A percentile compares a stretch with the other conserved stretches of the same genome.
phyloP scores from a whole-genome alignment of 2,797 vertebrate species.

The Pagetopsis macropterus region DNA sequence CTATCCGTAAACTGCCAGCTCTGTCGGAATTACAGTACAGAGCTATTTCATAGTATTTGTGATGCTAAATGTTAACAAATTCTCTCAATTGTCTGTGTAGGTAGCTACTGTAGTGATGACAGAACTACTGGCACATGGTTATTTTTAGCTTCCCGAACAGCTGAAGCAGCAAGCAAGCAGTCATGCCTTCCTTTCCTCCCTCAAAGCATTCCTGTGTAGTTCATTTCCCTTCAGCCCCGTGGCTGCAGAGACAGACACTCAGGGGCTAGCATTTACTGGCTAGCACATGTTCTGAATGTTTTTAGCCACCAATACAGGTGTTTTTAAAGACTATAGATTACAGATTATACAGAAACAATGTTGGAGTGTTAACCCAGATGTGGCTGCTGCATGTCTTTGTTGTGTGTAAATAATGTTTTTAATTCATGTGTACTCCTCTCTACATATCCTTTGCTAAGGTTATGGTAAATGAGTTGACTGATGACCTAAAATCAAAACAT shows the following conservation, averaged over 20 bases:
- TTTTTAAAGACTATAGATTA: conserved; percentile 1
- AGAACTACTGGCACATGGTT: conserved; percentile 40
- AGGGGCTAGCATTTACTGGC: conserved; percentile 36
- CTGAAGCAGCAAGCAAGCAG: conserved; percentile 64
- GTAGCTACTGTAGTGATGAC: conserved; percentile 34
- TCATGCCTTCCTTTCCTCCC: conserved; percentile 33
- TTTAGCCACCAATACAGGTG: conserved; percentile 7
- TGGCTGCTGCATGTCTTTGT: conserved; percentile 9
- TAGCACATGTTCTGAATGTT: conserved; percentile 31
- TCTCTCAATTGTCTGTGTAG: conserved; percentile 31
- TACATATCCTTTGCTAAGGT: conserved; percentile 6
- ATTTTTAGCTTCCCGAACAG: conserved; percentile 77
- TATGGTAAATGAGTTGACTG: conserved; percentile 15
- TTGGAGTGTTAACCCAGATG: background rate
- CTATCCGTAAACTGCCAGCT: conserved; percentile 17
- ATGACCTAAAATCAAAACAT: conserved; percentile 2
- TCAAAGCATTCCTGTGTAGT: conserved; percentile 45
- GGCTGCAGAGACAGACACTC: conserved; percentile 26
- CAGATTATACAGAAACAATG: conserved; percentile 14
- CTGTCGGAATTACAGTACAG: conserved; percentile 13
- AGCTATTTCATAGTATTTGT: conserved; percentile 17
- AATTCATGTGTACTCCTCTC: background rate
- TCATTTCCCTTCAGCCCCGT: conserved; percentile 12
- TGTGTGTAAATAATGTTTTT: background rate
- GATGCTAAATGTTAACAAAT: conserved; percentile 20